phyloP scores from a whole-genome alignment of 1,140 invertebrate species.

The Dryas iulia region DNA sequence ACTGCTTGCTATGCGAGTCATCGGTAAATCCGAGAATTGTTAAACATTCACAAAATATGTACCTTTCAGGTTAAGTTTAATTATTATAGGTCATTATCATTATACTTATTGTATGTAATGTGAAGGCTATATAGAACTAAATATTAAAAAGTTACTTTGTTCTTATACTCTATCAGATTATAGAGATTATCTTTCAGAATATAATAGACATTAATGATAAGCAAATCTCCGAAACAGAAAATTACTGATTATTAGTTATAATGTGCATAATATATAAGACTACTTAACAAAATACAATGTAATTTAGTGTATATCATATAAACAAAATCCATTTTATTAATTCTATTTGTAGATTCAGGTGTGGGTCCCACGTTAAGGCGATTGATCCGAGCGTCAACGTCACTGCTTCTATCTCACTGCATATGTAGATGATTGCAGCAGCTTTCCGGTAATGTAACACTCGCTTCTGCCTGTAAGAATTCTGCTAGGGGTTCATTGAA shows the following conservation, averaged over 20 bases:
- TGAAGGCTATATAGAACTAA: neutral
- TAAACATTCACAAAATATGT: neutral
- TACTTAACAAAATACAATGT: neutral
- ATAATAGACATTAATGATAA: no score
- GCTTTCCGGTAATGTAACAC: slow-evolving; percentile 78
- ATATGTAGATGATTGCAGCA: slow-evolving; percentile 68
- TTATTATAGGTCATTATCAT: neutral
- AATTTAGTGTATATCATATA: neutral
- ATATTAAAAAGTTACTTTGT: neutral
- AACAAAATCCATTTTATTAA: neutral
- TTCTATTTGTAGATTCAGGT: neutral
- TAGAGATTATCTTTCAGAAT: no score
- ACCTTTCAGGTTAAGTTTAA: neutral
- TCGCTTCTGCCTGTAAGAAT: slow-evolving; percentile 73
- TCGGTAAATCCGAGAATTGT: slow-evolving; percentile 34
- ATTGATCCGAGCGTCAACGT: neutral
- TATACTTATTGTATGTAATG: no score
- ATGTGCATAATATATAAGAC: no score
- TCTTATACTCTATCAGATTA: neutral
- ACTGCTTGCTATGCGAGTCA: slow-evolving; percentile 47
- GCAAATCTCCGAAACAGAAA: no score
- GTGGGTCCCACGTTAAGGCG: neutral
- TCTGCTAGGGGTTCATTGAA: slow-evolving; percentile 75
- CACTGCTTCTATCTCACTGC: slow-evolving; percentile 18
- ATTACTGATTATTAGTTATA: no score